These are phyloP conservation scores for Tetragnatha versicolor DNA, from an alignment of 1,140 invertebrate species.

Conservation along the genomic window DNA sequence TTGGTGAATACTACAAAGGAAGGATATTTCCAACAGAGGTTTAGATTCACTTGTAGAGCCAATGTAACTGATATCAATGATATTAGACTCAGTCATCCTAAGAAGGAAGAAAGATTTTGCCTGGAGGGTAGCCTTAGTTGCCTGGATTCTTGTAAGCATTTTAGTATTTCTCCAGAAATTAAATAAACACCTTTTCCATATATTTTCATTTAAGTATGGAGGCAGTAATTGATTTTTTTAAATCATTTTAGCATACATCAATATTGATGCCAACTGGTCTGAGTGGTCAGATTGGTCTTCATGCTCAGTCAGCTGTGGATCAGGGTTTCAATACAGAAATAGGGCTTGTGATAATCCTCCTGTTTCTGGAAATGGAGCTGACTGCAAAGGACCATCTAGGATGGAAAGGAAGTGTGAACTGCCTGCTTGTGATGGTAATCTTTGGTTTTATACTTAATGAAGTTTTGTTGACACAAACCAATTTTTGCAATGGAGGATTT, in stretches of 20 bases:
- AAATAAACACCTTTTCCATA: not conserved
- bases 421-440: constrained; percentile 68
- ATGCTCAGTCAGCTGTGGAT: constrained; percentile 80
- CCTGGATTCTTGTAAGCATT: constrained; percentile 60
- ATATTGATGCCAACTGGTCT: constrained; percentile 70
- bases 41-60: constrained; percentile 78
- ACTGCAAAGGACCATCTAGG: constrained; percentile 71
- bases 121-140: constrained; percentile 68
- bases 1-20: constrained; percentile 65
- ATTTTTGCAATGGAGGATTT: too few relatives aligned
- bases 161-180: not conserved
- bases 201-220: not conserved
- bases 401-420: constrained; percentile 76
- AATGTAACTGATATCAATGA: constrained; percentile 73
- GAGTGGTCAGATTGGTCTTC: constrained; percentile 78
- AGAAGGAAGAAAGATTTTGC: constrained; percentile 81
- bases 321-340: constrained; percentile 76
- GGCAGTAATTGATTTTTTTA: not conserved
- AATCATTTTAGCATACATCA: constrained; percentile 48
- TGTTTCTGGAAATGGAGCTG: constrained; percentile 62
- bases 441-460: not conserved
- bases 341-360: constrained; percentile 67
- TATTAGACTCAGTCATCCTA: constrained; percentile 72
- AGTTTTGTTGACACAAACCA: not conserved
- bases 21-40: constrained; percentile 76